A percentile compares a stretch with the other conserved stretches of the same genome.
These are phyloP conservation scores for Drosophila histrio DNA, from an alignment of 2,888 invertebrate species.

Conservation along the genomic window DNA sequence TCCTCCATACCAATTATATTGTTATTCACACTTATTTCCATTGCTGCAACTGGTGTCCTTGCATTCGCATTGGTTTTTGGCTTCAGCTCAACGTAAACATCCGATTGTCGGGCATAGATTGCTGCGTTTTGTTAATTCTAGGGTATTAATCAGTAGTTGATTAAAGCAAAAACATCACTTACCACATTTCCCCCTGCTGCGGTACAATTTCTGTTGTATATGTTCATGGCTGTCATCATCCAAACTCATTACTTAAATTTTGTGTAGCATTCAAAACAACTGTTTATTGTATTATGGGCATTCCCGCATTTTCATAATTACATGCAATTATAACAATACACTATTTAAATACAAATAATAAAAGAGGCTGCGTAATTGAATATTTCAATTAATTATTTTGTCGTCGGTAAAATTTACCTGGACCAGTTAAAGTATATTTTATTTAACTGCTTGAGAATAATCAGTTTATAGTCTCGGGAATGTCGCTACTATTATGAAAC, in stretches of 20 bases:
- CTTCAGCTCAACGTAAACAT: constrained; percentile 63
- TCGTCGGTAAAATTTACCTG: too few relatives aligned
- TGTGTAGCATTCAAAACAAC: constrained; percentile 16
- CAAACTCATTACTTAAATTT: constrained; percentile 37
- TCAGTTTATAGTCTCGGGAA: not conserved
- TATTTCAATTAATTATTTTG: not conserved
- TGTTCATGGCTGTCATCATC: constrained; percentile 31
- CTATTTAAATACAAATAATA: not conserved
- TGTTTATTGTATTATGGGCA: not conserved
- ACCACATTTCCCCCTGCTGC: constrained; percentile 68
- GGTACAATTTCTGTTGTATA: constrained; percentile 53
- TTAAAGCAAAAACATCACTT: constrained; percentile 4
- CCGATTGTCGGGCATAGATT: constrained; percentile 52
- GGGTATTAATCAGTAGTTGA: not conserved
- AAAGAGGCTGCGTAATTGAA: not conserved
- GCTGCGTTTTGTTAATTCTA: constrained; percentile 35
- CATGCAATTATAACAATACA: not conserved
- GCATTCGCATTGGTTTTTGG: constrained; percentile 19
- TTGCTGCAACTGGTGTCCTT: not conserved
- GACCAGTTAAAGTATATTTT: not conserved
- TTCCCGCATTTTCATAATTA: not conserved
- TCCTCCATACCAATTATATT: constrained; percentile 77
- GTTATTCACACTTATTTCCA: constrained; percentile 1
- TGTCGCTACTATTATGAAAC: not conserved
- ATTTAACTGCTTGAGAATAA: not conserved